Conservation (phyloP, 2,888 invertebrate species). For the Hemicrepidius hirtus region DNA sequence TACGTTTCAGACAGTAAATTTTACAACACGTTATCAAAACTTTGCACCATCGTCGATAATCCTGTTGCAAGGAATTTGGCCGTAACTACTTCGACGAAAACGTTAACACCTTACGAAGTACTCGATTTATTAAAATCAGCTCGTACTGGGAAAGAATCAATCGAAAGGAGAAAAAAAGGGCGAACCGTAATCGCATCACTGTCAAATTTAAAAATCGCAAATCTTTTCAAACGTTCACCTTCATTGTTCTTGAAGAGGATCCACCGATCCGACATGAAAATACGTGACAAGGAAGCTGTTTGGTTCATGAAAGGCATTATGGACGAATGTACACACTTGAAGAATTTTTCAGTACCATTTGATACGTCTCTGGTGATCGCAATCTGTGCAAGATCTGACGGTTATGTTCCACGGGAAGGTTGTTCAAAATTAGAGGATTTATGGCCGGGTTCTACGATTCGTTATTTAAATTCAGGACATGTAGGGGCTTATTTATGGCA, state of each 20-base stretch:
- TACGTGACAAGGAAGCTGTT: slow-evolving; percentile 85
- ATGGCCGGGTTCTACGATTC: slow-evolving; percentile 94
- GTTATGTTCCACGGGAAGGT: slow-evolving; percentile 91
- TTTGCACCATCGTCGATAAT: slow-evolving; percentile 87
- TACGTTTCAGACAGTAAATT: slow-evolving; percentile 88
- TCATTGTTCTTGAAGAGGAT: slow-evolving; percentile 62
- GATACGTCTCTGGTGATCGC: slow-evolving; percentile 94
- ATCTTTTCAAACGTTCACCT: slow-evolving; percentile 21
- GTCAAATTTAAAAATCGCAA: slow-evolving; percentile 26
- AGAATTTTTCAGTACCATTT: slow-evolving; percentile 91
- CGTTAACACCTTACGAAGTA: slow-evolving; percentile 29
- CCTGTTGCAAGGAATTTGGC: slow-evolving; percentile 66
- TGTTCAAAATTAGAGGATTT: slow-evolving; percentile 88
- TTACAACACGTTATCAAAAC: slow-evolving; percentile 87
- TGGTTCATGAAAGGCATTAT: slow-evolving; percentile 98
- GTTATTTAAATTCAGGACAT: slow-evolving; percentile 92
- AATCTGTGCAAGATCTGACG: slow-evolving; percentile 92
- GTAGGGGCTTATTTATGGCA: slow-evolving; percentile 92
- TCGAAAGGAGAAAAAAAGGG: slow-evolving; percentile 73
- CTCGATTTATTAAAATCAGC: slow-evolving; percentile 19
- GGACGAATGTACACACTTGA: slow-evolving; percentile 98
- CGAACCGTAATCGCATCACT: slow-evolving; percentile 69
- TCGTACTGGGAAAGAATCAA: not conserved
- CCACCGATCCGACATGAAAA: slow-evolving; percentile 78
- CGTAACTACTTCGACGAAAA: slow-evolving; percentile 66